These are phyloP conservation scores for Spheniscus humboldti DNA, from an alignment of 2,797 vertebrate species.

Conservation along the genomic window DNA sequence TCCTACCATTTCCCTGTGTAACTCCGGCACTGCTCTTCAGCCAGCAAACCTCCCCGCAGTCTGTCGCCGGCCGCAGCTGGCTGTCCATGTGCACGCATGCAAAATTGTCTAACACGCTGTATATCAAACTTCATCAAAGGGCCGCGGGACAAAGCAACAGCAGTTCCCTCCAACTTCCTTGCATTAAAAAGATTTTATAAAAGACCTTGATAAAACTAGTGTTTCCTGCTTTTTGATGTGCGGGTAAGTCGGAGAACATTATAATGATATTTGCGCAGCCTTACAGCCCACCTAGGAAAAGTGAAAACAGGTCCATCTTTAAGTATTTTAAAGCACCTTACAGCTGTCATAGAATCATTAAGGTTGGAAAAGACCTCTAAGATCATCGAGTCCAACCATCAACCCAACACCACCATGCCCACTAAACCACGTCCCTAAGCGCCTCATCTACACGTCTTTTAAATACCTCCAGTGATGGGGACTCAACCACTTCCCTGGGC, in stretches of 20 bases:
- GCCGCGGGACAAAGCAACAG: conserved; percentile 26
- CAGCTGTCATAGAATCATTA: too few species aligned
- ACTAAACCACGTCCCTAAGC: too few species aligned
- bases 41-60: neutral
- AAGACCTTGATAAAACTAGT: conserved; percentile 73
- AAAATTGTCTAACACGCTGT: neutral
- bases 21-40: neutral
- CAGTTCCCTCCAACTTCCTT: conserved; percentile 61
- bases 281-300: neutral
- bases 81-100: conserved; percentile 32
- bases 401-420: too few species aligned
- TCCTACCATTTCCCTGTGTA: neutral
- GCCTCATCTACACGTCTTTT: too few species aligned
- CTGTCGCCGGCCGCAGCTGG: conserved; percentile 55
- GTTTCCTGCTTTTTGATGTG: conserved; percentile 79
- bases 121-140: conserved; percentile 65
- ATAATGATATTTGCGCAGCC: neutral
- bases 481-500: too few species aligned
- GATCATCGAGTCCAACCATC: too few species aligned
- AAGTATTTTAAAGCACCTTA: neutral
- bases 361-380: too few species aligned
- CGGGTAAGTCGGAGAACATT: neutral
- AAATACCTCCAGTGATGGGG: too few species aligned
- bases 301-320: neutral
- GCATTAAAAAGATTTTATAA: conserved; percentile 64